Evolutionary conservation across 2,888 invertebrate species (phyloP), one percentile per base, ranked within the genome.

Genomic region (Xanthia icteritia): DNA sequence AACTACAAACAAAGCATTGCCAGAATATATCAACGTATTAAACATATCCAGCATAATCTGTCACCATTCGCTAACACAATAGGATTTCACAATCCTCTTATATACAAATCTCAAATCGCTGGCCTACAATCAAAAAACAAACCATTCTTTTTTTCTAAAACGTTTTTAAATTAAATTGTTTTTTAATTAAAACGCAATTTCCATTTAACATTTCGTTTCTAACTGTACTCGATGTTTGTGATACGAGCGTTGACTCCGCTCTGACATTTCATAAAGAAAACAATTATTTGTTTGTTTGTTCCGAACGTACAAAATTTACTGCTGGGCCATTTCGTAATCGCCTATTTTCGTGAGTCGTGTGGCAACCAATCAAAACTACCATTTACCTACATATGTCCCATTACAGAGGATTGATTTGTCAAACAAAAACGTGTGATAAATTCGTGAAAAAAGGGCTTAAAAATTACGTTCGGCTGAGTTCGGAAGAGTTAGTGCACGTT

Each of bases 241-340:
- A 77, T 83, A 86, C 76, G 83, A 83, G 82, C 85, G 77, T 83
- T 81, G 77, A 84, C 82, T 82, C 74, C 73, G 77, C 80, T 82
- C 86, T 88, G 89, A 88, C 90, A 90, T 90, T 86, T 86, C 84
- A 87, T 81, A 87, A 86, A 83, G 86, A 88, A 90, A 90, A 90
- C 84, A 86, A 90, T 90, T 85, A 86, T 86, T 84, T 86, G 79
- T 88, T 85, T 81, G 87, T 85, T 86, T 69, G 79, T 79, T 68
- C 68, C 65, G 65, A 73, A 63, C 79, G 66, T 76, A 81, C 77
- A 69, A 65, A 31, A 31, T 31, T 73, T 80, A 83, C 80, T 68
- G 77, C 65, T 76, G 71, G 72, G 70, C 36, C 54, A 73, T 83
- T 85, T 68, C 89, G 67, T 74, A 85, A 88, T 61, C 61, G 17